Percentiles rank a stretch among this genome's conserved stretches.
Conservation (phyloP, 2,888 invertebrate genomes). For the Abrostola tripartita region DNA sequence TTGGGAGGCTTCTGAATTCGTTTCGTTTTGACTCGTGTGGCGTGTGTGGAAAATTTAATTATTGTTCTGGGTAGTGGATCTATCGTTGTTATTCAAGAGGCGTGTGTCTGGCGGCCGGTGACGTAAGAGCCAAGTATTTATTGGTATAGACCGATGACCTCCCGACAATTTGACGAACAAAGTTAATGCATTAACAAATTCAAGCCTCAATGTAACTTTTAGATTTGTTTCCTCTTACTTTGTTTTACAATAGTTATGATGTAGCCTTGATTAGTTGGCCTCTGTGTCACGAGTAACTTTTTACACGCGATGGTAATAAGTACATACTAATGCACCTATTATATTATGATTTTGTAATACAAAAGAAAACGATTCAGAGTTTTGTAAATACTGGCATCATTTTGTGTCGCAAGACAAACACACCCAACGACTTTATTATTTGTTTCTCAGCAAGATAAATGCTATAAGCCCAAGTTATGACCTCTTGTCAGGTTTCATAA, state of each 20-base stretch:
- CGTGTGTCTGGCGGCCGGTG: conserved; percentile 80
- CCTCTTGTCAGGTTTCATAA: conserved; percentile 63
- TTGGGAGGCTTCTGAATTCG: conserved; percentile 69
- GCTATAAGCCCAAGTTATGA: conserved; percentile 60
- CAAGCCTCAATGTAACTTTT: conserved; percentile 40
- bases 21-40: conserved; percentile 66
- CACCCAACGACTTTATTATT: conserved; percentile 33
- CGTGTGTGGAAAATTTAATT: conserved; percentile 85
- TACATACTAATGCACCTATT: conserved; percentile 42
- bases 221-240: conserved; percentile 41
- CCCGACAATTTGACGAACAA: conserved; percentile 67
- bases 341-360: conserved; percentile 30
- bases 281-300: conserved; percentile 37
- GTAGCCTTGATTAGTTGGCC: conserved; percentile 47
- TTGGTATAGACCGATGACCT: conserved; percentile 81
- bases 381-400: conserved; percentile 30
- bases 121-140: conserved; percentile 77
- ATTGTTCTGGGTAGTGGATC: conserved; percentile 74
- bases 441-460: conserved; percentile 54
- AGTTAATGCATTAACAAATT: conserved; percentile 45
- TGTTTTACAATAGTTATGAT: conserved; percentile 19
- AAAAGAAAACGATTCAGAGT: conserved; percentile 28
- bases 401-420: conserved; percentile 21
- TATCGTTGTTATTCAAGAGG: conserved; percentile 82
- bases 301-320: conserved; percentile 36